phyloP scores from a whole-genome alignment of 2,888 invertebrate genomes.

The Ectemnius lituratus region DNA sequence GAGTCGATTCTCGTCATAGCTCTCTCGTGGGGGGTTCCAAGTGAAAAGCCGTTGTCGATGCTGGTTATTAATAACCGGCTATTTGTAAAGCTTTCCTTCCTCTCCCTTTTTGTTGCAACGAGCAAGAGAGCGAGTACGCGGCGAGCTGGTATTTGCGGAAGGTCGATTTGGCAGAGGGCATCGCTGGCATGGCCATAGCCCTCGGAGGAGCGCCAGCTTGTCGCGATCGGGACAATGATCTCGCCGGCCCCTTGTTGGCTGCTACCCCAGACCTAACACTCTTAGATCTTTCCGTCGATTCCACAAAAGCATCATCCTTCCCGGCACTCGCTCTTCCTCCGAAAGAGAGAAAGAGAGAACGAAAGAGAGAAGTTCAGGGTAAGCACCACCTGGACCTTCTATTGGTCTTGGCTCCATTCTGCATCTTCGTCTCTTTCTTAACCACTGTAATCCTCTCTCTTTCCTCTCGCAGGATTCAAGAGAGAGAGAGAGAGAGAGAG shows the following conservation, averaged over 20 bases:
- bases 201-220: conserved; percentile 53
- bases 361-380: conserved; percentile 27
- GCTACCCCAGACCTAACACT: conserved; percentile 31
- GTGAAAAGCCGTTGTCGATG: conserved; percentile 3
- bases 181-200: conserved; percentile 26
- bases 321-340: too few species aligned
- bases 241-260: conserved; percentile 41
- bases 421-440: background rate
- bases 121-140: background rate
- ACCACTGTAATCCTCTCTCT: conserved; percentile 7
- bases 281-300: conserved; percentile 45
- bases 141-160: conserved; percentile 42
- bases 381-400: conserved; percentile 52
- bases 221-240: conserved; percentile 61
- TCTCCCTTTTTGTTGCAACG: conserved; percentile 36
- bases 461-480: conserved; percentile 8
- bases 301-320: conserved; percentile 44
- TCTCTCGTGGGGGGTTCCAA: background rate
- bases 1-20: background rate
- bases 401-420: conserved; percentile 47
- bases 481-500: too few species aligned
- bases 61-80: conserved; percentile 31
- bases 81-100: conserved; percentile 46
- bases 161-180: conserved; percentile 55
- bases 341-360: too few species aligned